These are phyloP conservation scores for Neodiprion fabricii DNA, from an alignment of 1,140 invertebrate genomes.

Conservation along the genomic window DNA sequence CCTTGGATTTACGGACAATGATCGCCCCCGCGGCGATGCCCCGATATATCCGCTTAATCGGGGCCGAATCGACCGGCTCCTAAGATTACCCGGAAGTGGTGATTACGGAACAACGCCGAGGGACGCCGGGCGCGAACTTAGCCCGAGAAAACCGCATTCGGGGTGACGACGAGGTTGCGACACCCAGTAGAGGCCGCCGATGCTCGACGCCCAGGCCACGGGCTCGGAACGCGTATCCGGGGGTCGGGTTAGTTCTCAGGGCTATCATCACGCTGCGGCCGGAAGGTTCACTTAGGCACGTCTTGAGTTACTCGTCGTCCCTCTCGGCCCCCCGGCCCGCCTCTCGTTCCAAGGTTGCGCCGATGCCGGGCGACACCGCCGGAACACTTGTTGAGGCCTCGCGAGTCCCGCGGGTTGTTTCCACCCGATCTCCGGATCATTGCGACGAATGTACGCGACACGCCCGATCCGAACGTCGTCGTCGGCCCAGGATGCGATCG, in stretches of 20 bases:
- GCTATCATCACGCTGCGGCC: slow-evolving; percentile 50
- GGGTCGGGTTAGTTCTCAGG: slow-evolving; percentile 62
- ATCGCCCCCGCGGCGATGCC: slow-evolving; percentile 14
- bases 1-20: neutral
- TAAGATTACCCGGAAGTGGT: slow-evolving; percentile 7
- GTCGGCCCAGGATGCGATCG: no score
- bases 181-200: no score
- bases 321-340: neutral
- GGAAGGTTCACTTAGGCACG: slow-evolving; percentile 6
- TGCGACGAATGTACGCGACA: no score
- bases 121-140: neutral
- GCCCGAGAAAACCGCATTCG: neutral
- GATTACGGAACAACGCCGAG: neutral
- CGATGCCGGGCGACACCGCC: no score
- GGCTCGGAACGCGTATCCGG: slow-evolving; percentile 57
- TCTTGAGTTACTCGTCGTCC: neutral
- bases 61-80: neutral
- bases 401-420: no score
- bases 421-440: no score
- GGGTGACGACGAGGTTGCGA: neutral
- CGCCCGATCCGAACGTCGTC: no score
- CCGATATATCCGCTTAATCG: neutral
- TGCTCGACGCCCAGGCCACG: slow-evolving; percentile 25
- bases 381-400: no score
- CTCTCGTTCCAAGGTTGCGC: neutral